Conservation (phyloP, 2,888 invertebrate genomes). For the Brassicogethes aeneus region DNA sequence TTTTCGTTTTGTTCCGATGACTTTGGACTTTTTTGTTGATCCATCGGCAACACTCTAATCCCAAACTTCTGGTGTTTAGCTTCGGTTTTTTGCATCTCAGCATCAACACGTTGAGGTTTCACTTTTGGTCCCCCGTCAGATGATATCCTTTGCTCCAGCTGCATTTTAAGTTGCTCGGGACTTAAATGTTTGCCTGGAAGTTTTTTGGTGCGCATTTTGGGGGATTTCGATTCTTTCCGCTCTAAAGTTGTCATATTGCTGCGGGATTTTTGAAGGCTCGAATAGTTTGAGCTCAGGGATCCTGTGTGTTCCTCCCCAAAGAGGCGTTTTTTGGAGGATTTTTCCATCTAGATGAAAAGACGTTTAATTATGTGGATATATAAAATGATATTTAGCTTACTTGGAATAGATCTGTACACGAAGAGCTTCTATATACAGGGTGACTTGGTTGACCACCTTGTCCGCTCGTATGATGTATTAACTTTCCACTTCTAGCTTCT, state of each 20-base stretch:
- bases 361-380: too few species aligned
- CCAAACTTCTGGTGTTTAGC: constrained; percentile 57
- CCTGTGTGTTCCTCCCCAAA: too few species aligned
- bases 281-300: too few species aligned
- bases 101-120: constrained; percentile 32
- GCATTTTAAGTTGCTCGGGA: constrained; percentile 30
- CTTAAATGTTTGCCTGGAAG: constrained; percentile 21
- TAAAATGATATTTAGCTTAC: too few species aligned
- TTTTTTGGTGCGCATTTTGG: constrained; percentile 22
- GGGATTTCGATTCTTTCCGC: constrained; percentile 31
- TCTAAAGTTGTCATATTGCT: constrained; percentile 37
- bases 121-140: constrained; percentile 26
- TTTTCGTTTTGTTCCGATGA: constrained; percentile 36
- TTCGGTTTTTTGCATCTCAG: constrained; percentile 48
- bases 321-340: too few species aligned
- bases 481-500: too few species aligned
- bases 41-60: constrained; percentile 52
- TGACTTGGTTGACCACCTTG: too few species aligned
- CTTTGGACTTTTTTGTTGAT: constrained; percentile 33
- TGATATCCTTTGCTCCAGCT: constrained; percentile 31
- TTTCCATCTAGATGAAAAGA: too few species aligned
- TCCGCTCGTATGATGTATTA: too few species aligned
- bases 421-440: too few species aligned
- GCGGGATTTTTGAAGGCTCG: constrained; percentile 32
- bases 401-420: too few species aligned